Conservation (phyloP, 2,888 invertebrate genomes). For the Phasia obesa region DNA sequence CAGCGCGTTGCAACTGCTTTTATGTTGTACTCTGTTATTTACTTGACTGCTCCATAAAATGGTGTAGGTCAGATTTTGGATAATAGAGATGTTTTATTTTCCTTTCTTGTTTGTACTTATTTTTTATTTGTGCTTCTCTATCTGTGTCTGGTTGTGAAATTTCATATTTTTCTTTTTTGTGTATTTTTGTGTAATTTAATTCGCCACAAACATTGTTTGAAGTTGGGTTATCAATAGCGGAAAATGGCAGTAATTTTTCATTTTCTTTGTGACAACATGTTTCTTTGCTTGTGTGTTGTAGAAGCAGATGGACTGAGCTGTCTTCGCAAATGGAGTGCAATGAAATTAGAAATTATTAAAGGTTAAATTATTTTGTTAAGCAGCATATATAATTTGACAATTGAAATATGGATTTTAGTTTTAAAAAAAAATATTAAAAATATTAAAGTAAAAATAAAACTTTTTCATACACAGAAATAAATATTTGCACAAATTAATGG, state of each 20-base stretch:
- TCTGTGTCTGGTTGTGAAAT: slow-evolving; percentile 23
- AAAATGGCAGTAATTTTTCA: slow-evolving; percentile 54
- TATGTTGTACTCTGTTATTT: not conserved
- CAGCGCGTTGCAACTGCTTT: slow-evolving; percentile 24
- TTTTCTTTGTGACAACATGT: slow-evolving; percentile 49
- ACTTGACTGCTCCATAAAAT: not conserved
- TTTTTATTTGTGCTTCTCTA: slow-evolving; percentile 14
- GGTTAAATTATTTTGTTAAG: not conserved
- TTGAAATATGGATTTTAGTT: not conserved
- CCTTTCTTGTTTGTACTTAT: no score
- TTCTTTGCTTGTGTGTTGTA: not conserved
- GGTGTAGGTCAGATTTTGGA: slow-evolving; percentile 57
- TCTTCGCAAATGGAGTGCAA: slow-evolving; percentile 17
- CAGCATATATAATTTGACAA: not conserved
- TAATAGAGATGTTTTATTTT: slow-evolving; percentile 52
- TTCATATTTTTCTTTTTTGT: slow-evolving; percentile 21
- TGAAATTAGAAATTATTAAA: slow-evolving; percentile 34
- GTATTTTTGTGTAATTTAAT: slow-evolving; percentile 31
- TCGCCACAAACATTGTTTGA: slow-evolving; percentile 38
- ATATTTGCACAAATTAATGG: no score
- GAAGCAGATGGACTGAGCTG: not conserved
- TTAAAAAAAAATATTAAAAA: not conserved
- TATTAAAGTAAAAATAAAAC: not conserved
- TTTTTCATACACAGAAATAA: no score
- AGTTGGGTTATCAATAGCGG: slow-evolving; percentile 59